Conservation (phyloP, 2,888 invertebrate species). For the Cremastobaeus sp. region DNA sequence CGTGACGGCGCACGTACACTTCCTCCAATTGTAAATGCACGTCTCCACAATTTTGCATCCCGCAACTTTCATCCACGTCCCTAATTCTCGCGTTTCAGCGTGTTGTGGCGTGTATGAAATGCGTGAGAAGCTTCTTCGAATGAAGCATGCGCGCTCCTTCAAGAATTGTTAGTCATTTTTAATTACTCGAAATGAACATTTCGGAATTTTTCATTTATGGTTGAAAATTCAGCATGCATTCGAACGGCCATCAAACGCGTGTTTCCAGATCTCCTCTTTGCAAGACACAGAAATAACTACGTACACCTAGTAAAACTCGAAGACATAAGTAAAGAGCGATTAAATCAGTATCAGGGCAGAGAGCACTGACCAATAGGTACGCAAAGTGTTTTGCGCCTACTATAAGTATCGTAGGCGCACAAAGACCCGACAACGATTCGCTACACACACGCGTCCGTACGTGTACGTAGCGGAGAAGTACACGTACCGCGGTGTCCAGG, state of each 20-base stretch:
- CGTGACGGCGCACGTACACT: constrained; percentile 37
- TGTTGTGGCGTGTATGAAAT: constrained; percentile 21
- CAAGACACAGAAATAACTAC: too few relatives aligned
- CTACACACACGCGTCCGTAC: constrained; percentile 32
- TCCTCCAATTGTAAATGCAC: constrained; percentile 44
- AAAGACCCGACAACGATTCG: constrained; percentile 8
- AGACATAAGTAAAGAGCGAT: constrained; percentile 45
- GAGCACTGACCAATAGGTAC: constrained; percentile 55
- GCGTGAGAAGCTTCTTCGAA: constrained; percentile 42
- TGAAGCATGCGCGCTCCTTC: too few relatives aligned
- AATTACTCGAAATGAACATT: too few relatives aligned
- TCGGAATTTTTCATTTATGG: too few relatives aligned
- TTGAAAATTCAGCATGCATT: too few relatives aligned
- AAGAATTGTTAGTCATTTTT: too few relatives aligned
- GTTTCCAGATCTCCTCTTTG: too few relatives aligned
- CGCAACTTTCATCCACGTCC: constrained; percentile 37
- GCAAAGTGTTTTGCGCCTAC: constrained; percentile 50
- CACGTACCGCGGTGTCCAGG: constrained; percentile 59
- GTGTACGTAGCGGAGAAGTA: constrained; percentile 56
- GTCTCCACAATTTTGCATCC: constrained; percentile 43
- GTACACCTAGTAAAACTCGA: constrained; percentile 13
- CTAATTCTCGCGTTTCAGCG: constrained; percentile 29
- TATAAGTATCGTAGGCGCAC: too few relatives aligned
- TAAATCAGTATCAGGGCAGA: constrained; percentile 56
- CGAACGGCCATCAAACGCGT: too few relatives aligned